Conservation (phyloP, 2,888 invertebrate species). For the Megastigmus dorsalis region DNA sequence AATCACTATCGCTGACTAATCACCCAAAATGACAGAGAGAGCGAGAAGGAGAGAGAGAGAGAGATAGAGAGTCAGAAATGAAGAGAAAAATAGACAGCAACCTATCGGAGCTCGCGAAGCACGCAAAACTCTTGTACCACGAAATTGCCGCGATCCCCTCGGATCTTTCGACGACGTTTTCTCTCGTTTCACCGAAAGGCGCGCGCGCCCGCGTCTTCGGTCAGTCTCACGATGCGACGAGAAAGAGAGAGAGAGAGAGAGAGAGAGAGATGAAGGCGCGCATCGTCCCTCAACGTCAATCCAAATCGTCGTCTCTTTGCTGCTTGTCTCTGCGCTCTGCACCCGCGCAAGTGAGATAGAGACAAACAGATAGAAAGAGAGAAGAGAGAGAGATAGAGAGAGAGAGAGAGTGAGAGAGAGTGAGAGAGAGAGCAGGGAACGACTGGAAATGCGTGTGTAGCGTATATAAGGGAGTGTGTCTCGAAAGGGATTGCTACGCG, state of each 20-base stretch:
- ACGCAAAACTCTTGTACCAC: too few species aligned
- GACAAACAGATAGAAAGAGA: conserved; percentile 47
- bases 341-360: conserved; percentile 46
- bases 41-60: too few species aligned
- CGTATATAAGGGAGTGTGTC: too few species aligned
- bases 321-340: too few species aligned
- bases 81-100: too few species aligned
- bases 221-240: conserved; percentile 63
- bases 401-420: neutral
- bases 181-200: neutral
- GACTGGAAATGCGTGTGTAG: too few species aligned
- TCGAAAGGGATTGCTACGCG: too few species aligned
- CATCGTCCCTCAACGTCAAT: conserved; percentile 74
- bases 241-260: conserved; percentile 49
- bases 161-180: neutral
- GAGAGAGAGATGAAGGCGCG: conserved; percentile 55
- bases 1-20: too few species aligned
- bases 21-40: too few species aligned
- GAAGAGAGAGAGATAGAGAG: neutral
- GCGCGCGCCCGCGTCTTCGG: conserved; percentile 37
- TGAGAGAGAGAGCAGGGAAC: too few species aligned
- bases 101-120: too few species aligned
- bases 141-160: conserved; percentile 31
- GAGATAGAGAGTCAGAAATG: too few species aligned
- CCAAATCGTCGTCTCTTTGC: conserved; percentile 53